Evolutionary conservation across 2,888 invertebrate species (phyloP).

Genomic region (Cheilosia soror): DNA sequence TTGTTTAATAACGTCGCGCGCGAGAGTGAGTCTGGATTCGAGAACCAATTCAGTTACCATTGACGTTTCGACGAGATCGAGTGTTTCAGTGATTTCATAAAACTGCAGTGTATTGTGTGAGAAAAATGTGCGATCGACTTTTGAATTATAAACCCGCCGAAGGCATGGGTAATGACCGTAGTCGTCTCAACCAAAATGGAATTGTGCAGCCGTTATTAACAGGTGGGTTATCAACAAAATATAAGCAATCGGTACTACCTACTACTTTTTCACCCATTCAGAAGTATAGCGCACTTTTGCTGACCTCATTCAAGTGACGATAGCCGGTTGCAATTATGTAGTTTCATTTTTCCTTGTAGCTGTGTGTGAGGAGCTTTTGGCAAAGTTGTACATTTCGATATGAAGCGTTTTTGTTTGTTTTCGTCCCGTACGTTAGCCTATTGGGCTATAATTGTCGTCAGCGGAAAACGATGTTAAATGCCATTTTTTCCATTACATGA

Average conservation of each 20-base stretch:
- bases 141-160: conserved; percentile 79
- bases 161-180: conserved; percentile 77
- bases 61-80: conserved; percentile 4
- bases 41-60: conserved; percentile 7
- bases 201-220: conserved; percentile 95
- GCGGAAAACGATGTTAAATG: conserved; percentile 8
- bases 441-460: conserved; percentile 14
- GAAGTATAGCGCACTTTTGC: conserved; percentile 14
- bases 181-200: conserved; percentile 83
- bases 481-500: conserved; percentile 26
- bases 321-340: conserved; percentile 22
- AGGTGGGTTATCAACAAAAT: conserved; percentile 85
- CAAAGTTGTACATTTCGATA: conserved; percentile 26
- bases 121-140: conserved; percentile 81
- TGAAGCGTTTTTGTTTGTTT: conserved; percentile 26
- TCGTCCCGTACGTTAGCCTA: conserved; percentile 43
- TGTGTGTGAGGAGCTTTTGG: conserved; percentile 30
- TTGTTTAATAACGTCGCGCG: conserved; percentile 6
- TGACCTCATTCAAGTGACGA: conserved; percentile 43
- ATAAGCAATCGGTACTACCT: conserved; percentile 7
- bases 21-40: conserved; percentile 4
- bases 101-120: conserved; percentile 14
- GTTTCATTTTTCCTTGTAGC: background rate
- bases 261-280: conserved; percentile 1
- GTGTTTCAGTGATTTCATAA: conserved; percentile 8